Conservation (phyloP, 2,888 invertebrate genomes). For the Luffia ferchaultella region DNA sequence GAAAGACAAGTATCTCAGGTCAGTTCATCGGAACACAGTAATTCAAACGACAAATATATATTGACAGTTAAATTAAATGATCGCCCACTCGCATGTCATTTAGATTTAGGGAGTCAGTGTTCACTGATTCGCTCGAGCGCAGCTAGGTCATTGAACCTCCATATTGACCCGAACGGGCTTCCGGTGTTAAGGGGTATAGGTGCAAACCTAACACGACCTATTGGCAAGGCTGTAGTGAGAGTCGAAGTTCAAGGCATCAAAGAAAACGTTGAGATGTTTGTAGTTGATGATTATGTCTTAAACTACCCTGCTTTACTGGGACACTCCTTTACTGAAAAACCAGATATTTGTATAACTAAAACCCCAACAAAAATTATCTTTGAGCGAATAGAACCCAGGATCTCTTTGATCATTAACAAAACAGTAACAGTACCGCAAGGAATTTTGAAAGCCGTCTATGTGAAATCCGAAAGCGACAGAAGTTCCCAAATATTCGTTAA, state of each 20-base stretch:
- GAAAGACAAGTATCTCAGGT: too few relatives aligned
- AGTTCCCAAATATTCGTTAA: too few relatives aligned
- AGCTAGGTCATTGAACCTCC: slow-evolving; percentile 8
- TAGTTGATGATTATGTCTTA: slow-evolving; percentile 3
- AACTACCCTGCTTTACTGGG: slow-evolving; percentile 1
- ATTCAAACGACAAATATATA: too few relatives aligned
- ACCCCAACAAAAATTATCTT: background rate
- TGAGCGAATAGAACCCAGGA: background rate
- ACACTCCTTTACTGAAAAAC: slow-evolving; percentile 4
- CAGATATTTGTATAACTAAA: background rate
- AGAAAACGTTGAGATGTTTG: slow-evolving; percentile 1
- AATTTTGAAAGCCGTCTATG: too few relatives aligned
- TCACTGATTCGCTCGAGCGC: slow-evolving; percentile 14
- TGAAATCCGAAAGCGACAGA: too few relatives aligned
- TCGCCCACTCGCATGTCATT: slow-evolving; percentile 10
- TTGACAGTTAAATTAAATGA: too few relatives aligned
- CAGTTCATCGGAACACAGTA: too few relatives aligned
- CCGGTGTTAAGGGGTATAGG: slow-evolving; percentile 2
- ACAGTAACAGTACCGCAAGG: too few relatives aligned
- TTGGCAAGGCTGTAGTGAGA: too few relatives aligned
- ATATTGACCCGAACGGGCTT: too few relatives aligned
- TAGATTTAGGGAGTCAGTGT: slow-evolving; percentile 20
- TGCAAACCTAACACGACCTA: background rate
- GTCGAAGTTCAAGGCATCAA: background rate
- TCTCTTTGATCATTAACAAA: too few relatives aligned